phyloP scores from a whole-genome alignment of 2,888 invertebrate genomes.

The Timandra comae region DNA sequence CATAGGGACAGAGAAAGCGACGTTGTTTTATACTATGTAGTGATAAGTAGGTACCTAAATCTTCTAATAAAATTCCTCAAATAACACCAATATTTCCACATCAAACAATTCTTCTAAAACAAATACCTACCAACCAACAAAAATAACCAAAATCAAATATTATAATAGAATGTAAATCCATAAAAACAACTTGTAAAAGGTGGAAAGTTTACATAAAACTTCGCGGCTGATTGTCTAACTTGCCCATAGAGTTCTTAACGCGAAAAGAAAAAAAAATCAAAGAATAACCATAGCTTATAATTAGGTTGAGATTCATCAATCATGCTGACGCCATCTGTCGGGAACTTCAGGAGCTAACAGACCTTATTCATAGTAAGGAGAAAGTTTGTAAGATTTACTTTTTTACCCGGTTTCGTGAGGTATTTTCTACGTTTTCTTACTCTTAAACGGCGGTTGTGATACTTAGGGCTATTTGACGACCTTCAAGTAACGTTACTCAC shows the following conservation, averaged over 20 bases:
- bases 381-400: not conserved
- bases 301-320: slow-evolving; percentile 60
- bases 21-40: no score
- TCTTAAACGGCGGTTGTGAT: not conserved
- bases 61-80: no score
- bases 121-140: no score
- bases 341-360: slow-evolving; percentile 19
- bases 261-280: slow-evolving; percentile 29
- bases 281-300: slow-evolving; percentile 53
- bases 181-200: not conserved
- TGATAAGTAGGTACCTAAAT: no score
- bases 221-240: slow-evolving; percentile 23
- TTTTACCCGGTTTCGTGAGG: not conserved
- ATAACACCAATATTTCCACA: no score
- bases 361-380: slow-evolving; percentile 35
- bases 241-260: slow-evolving; percentile 10
- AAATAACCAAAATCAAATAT: no score
- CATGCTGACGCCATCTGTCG: slow-evolving; percentile 55
- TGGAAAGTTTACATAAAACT: not conserved
- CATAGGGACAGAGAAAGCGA: no score
- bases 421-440: not conserved
- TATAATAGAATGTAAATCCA: not conserved
- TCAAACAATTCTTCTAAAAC: no score
- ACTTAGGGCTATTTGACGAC: no score
- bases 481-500: no score